phyloP scores from a whole-genome alignment of 2,113 vertebrate species.

The Andinoacara biseriatus region DNA sequence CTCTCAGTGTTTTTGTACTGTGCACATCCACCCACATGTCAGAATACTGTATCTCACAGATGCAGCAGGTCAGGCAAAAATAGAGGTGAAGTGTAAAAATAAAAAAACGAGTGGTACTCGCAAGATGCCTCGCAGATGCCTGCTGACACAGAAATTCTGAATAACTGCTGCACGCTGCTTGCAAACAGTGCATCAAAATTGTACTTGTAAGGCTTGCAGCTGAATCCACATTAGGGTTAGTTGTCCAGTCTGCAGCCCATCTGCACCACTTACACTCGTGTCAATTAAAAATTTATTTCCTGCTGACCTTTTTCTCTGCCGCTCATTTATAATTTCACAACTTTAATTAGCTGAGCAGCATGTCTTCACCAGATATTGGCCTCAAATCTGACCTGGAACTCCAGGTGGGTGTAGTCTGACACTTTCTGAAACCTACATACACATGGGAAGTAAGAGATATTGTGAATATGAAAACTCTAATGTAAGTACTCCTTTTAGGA shows the following conservation, averaged over 20 bases:
- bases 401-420: background rate
- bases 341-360: slow-evolving; percentile 30
- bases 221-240: background rate
- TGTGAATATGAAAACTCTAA: background rate
- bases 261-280: background rate
- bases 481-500: background rate
- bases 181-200: background rate
- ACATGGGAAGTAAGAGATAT: background rate
- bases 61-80: slow-evolving; percentile 9
- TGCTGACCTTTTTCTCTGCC: slow-evolving; percentile 24
- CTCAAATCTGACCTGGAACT: slow-evolving; percentile 4
- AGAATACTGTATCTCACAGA: background rate
- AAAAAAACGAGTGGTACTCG: background rate
- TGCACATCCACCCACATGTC: background rate
- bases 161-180: background rate
- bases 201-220: background rate
- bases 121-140: slow-evolving; percentile 9
- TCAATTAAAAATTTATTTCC: slow-evolving; percentile 24
- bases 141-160: slow-evolving; percentile 10
- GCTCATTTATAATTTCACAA: slow-evolving; percentile 12
- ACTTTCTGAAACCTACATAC: background rate
- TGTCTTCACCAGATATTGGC: background rate
- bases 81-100: slow-evolving; percentile 24
- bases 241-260: slow-evolving; percentile 1
- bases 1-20: background rate